Evolutionary conservation across 2,797 vertebrate species (phyloP), one percentile per base, ranked within the genome.

Genomic region (Chrosomus eos): DNA sequence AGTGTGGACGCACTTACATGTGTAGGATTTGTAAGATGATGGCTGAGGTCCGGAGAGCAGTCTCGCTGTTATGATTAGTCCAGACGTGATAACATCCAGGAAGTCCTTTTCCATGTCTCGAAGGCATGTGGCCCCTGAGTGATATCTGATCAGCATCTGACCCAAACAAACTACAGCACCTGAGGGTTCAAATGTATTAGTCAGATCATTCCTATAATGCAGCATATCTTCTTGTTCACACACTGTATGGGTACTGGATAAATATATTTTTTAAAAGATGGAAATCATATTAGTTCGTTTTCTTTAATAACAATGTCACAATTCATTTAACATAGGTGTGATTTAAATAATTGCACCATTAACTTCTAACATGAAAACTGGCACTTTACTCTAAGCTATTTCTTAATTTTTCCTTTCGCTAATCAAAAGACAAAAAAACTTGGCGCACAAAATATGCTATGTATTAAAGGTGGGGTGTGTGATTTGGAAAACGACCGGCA

Each of bases 61-160:
- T 70, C 48, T 64, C 89, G 89, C 90, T 92, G 90, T 93, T 94
- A 94, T 94, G 91, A 95, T 94, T 94, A 94, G 92, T 93, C 91
- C 92, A 64, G 89, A 68, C 74, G 79, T 90, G 94, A 95, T 94
- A 93, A 93, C 91, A 92, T 90, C 88, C 92, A 93, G 93, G 93
- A 95, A 93, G 91, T 91, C 89, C 88, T 90, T 91, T 92, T 88
- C 89, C 81, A 85, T 88, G 84, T 88, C 87, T 90, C 51, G 64
- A 75, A 80, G 84, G 48, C 86, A 87, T 88, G 62, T 16, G 86
- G 77, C 83, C 84, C 84, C 88, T 53, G 86, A 86, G 87, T 89
- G 89, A 87, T 90, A 94, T 94, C 92, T 94, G 92, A 95, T 94
- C 91, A 90, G 89, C 90, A 92, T 93, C 91, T 90, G 80, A 81